Conservation (phyloP, 2,888 invertebrate genomes). For the Lamellibrachia columna region DNA sequence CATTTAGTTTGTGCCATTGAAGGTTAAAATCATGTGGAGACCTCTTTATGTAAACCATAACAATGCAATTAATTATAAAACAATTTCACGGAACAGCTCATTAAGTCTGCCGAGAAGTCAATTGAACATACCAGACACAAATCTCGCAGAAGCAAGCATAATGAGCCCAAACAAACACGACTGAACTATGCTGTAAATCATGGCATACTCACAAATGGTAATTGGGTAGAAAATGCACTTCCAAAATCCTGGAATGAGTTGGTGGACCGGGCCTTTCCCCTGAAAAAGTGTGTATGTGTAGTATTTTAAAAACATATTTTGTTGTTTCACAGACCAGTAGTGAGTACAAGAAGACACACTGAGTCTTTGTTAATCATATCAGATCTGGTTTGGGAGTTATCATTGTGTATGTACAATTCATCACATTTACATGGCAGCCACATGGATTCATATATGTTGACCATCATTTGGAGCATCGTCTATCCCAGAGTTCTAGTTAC, state of each 20-base stretch:
- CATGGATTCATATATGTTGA: background rate
- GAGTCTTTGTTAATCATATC: background rate
- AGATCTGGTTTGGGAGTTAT: no score
- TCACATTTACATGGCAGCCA: no score
- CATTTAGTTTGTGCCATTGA: background rate
- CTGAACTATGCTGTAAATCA: background rate
- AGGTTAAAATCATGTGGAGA: background rate
- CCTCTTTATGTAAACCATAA: background rate
- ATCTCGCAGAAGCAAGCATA: background rate
- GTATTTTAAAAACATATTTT: no score
- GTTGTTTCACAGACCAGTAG: background rate
- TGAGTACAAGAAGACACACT: background rate
- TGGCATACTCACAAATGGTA: background rate
- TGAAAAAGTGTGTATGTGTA: background rate
- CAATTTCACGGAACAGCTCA: background rate
- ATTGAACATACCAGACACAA: background rate
- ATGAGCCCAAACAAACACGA: background rate
- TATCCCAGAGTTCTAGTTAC: background rate
- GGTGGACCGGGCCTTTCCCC: background rate
- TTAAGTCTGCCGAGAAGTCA: background rate
- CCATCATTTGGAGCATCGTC: background rate
- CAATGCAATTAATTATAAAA: background rate
- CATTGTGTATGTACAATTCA: no score
- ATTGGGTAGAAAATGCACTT: background rate
- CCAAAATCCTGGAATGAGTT: conserved; percentile 12